Base-by-base conservation (phyloP, 2,888 invertebrate species). In the Drosophila monieri region DNA sequence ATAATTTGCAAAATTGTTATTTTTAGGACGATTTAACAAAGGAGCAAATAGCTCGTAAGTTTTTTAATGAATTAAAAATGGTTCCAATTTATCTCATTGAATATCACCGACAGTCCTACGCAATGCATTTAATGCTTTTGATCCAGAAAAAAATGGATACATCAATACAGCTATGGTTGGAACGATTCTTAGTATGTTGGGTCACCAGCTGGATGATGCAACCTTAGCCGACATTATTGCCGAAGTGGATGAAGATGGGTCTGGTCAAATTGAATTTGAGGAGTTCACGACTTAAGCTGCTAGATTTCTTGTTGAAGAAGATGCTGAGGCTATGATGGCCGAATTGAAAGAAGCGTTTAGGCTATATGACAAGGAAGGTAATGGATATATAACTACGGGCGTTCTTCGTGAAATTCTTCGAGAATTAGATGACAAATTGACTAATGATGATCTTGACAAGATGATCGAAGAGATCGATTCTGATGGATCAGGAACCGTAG, bases 381-480 rank as follows among this genome's bases (percentile, higher is more conserved):
- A 98, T 91, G 98, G 98, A 49, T 98, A 97, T 92, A 98, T 98
- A 81, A 97, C 97, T 55, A 97, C 97, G 0, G 94, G 92, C 23
- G 97, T 97, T 5, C 92, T 98, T 58, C 94, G 97, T 78, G 99
- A 98, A 93, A 99, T 99, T 92, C 93, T 99, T 32, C 95, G 96
- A 88, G 98, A 98, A 89, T 92, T 99, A 51, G 99, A 98, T 85
- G 98, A 99, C 92, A 98, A 98, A 92, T 94, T 99, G 89, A 96
- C 97, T 23, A 96, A 96, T 41, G 97, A 98, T 85, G 98, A 98
- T 90, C 92, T 99, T 78, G 98, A 99, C 91, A 96, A 95, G 94
- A 99, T 99, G 97, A 99, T 99, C 92, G 95, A 96, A 89, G 98
- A 99, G 94, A 98, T 98, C 90, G 98, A 99, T 92, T 96, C 97